Base-by-base conservation (phyloP, 2,888 invertebrate genomes). In the Patella caerulea region DNA sequence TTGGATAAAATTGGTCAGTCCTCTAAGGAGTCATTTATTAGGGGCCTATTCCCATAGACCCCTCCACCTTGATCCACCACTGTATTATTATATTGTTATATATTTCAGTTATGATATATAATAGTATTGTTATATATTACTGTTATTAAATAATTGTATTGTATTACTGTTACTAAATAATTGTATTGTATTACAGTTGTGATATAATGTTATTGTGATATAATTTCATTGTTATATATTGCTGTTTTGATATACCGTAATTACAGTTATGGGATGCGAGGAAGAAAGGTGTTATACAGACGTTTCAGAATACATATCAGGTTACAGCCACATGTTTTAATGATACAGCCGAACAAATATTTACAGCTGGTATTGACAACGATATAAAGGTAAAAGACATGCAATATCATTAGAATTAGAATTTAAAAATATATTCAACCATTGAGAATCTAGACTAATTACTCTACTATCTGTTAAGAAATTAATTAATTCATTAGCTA, bases 351-450 rank as follows among this genome's bases (percentile, higher is more conserved):
- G 99, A 99, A 88, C 97, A 97, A 92, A 94, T 99, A 3, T 95
- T 99, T 82, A 96, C 96, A 7, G 98, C 96, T 0, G 99, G 99
- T 5, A 96, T 99, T 77, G 99, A 99, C 91, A 99, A 99, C 92
- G 96, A 97, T 81, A 95, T 99, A 12, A 98, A 98, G 94, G 93
- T 94, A 45, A 45, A 45, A 45, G 7, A 5, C 4, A 34, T 34
- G 34, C 34, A 5, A 45, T 45, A 45, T 45, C 9, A 45, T 45
- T 45, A 45, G 9, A 7, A 45, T 45, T 45, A 45, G 9, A 45
- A 45, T 9, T 45, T 9, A 45, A 45, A 45, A 45, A 45, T 45
- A 45, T 9, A 1, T 45, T 45, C 45, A 45, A 45, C 45, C 45
- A 45, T 45, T 45, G 45, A 45, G 45, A 45, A 45, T 45, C 45